phyloP scores from a whole-genome alignment of 2,888 invertebrate species.

The Helicoverpa assulta region DNA sequence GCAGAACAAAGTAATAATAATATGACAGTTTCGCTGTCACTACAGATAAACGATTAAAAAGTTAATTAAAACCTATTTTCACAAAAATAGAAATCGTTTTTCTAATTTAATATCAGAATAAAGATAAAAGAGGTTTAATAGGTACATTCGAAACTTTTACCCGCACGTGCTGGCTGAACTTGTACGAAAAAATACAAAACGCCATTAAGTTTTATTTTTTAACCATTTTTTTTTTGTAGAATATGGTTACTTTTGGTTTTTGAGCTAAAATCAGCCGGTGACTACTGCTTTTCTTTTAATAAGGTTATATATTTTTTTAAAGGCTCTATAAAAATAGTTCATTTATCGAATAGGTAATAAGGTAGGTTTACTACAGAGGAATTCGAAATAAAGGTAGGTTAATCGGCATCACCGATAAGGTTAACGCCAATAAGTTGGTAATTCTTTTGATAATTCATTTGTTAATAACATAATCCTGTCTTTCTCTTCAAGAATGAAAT shows the following conservation, averaged over 20 bases:
- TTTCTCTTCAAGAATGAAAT: neutral
- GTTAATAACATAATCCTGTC: conserved; percentile 9
- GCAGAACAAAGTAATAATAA: no score
- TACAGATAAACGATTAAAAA: no score
- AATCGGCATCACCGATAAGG: conserved; percentile 9
- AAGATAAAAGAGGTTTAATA: neutral
- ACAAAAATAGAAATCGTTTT: no score
- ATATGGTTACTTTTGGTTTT: neutral
- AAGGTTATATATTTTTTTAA: no score
- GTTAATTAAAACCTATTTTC: no score
- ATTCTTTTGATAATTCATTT: conserved; percentile 16
- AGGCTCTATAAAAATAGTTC: no score
- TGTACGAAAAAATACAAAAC: neutral
- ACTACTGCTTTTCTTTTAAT: neutral
- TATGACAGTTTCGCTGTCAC: no score
- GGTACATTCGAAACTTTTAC: no score
- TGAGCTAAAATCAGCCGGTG: neutral
- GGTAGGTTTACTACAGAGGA: no score
- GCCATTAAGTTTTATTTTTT: neutral
- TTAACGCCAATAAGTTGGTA: conserved; percentile 14
- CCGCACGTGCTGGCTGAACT: neutral
- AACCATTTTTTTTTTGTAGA: neutral
- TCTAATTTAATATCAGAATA: no score
- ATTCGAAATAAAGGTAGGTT: neutral
- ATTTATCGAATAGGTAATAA: no score